These are phyloP conservation scores for Trogon surrucura DNA, from an alignment of 2,113 vertebrate species.

Conservation along the genomic window DNA sequence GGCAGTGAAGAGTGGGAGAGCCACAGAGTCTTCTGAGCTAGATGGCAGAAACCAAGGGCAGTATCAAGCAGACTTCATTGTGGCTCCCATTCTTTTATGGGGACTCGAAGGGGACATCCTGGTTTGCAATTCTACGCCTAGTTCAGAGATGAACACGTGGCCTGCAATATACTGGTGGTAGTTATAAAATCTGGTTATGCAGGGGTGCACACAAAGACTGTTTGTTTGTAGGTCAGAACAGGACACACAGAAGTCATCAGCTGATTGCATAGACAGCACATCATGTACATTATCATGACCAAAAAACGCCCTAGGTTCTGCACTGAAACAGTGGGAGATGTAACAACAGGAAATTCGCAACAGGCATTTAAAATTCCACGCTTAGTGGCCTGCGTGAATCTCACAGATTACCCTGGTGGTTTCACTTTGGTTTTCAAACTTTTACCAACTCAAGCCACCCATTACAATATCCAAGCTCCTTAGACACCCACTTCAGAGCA, in stretches of 20 bases:
- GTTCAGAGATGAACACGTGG: rapidly evolving
- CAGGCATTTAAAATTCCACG: neutral
- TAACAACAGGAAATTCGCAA: neutral
- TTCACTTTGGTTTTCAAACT: neutral
- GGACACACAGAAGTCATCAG: neutral
- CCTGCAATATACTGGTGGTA: neutral
- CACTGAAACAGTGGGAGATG: neutral
- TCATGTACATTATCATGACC: neutral
- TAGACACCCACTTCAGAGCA: neutral
- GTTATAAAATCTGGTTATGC: neutral
- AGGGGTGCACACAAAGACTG: rapidly evolving
- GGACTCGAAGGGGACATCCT: neutral
- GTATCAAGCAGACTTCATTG: neutral
- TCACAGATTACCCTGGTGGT: neutral
- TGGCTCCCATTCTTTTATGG: neutral
- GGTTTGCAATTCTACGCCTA: neutral
- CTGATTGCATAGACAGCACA: neutral
- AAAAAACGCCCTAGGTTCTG: neutral
- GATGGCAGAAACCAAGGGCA: neutral
- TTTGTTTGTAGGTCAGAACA: neutral
- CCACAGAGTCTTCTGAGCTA: neutral
- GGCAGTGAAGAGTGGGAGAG: neutral
- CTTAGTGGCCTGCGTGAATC: neutral
- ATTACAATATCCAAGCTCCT: neutral
- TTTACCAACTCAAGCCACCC: neutral